A percentile compares a stretch with the other conserved stretches of the same genome.
Conservation (phyloP, 2,888 invertebrate genomes). For the Amaurobius ferox region DNA sequence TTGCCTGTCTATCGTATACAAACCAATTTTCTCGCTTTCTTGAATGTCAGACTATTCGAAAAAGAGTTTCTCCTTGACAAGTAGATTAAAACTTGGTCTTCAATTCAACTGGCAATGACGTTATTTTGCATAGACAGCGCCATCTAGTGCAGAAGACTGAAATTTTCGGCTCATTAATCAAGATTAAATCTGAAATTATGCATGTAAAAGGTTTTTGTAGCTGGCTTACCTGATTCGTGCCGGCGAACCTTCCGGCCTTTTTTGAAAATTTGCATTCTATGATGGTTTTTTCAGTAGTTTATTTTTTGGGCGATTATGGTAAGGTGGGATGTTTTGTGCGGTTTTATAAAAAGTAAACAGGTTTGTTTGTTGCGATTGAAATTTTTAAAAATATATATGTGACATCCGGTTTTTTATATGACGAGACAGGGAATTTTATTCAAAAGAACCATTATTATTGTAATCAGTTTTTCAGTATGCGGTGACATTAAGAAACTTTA, state of each 20-base stretch:
- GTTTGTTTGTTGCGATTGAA: neutral
- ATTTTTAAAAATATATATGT: neutral
- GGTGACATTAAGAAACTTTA: no score
- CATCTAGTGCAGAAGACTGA: constrained; percentile 25
- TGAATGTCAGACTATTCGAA: constrained; percentile 24
- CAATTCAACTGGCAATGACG: constrained; percentile 20
- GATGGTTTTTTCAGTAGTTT: constrained; percentile 19
- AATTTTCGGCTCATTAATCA: constrained; percentile 31
- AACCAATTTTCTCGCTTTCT: constrained; percentile 28
- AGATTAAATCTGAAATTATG: constrained; percentile 35
- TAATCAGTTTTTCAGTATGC: neutral
- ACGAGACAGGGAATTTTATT: neutral
- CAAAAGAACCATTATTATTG: neutral
- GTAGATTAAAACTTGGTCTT: constrained; percentile 29
- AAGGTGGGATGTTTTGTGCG: neutral
- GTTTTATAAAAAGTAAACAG: neutral
- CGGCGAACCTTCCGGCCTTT: constrained; percentile 25
- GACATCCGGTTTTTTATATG: neutral
- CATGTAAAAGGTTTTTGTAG: constrained; percentile 9
- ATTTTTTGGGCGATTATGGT: constrained; percentile 4
- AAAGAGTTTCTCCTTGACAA: constrained; percentile 24
- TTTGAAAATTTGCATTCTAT: constrained; percentile 23
- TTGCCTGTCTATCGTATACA: constrained; percentile 7
- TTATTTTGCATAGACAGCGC: constrained; percentile 32
- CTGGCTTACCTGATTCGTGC: constrained; percentile 6